A percentile compares a stretch with the other conserved stretches of the same genome.
These are phyloP conservation scores for Diaprepes abbreviatus DNA, from an alignment of 2,888 invertebrate species.

Conservation along the genomic window DNA sequence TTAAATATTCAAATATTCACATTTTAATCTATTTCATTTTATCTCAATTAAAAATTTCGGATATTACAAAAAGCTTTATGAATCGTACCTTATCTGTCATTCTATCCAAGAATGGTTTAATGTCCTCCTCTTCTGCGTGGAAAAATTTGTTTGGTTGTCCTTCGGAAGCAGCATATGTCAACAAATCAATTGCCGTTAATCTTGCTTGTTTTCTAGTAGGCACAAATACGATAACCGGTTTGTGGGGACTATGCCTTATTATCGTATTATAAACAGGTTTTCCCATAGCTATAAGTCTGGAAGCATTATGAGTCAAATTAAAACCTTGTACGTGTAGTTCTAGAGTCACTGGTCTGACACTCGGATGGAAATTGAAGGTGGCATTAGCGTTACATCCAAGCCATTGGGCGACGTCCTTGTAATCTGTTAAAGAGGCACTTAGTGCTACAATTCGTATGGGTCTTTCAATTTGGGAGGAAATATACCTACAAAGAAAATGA, in stretches of 20 bases:
- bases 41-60: too few species aligned
- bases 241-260: conserved; percentile 83
- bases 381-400: conserved; percentile 93
- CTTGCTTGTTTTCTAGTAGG: conserved; percentile 92
- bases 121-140: conserved; percentile 87
- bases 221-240: conserved; percentile 92
- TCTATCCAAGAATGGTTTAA: conserved; percentile 89
- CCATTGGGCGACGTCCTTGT: conserved; percentile 96
- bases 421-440: conserved; percentile 94
- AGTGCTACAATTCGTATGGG: conserved; percentile 95
- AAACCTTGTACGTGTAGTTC: conserved; percentile 98
- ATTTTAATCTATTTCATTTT: too few species aligned
- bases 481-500: conserved; percentile 84
- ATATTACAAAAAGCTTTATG: background rate
- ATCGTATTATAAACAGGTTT: conserved; percentile 97
- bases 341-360: conserved; percentile 93
- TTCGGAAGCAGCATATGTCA: conserved; percentile 94
- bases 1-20: too few species aligned
- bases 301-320: conserved; percentile 97
- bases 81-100: conserved; percentile 84
- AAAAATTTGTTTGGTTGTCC: conserved; percentile 89
- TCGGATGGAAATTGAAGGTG: conserved; percentile 99
- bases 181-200: conserved; percentile 94
- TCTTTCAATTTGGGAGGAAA: conserved; percentile 92
- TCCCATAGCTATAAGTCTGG: conserved; percentile 96